These are phyloP conservation scores for Tetraneura akinire DNA, from an alignment of 1,140 invertebrate species.

Conservation along the genomic window DNA sequence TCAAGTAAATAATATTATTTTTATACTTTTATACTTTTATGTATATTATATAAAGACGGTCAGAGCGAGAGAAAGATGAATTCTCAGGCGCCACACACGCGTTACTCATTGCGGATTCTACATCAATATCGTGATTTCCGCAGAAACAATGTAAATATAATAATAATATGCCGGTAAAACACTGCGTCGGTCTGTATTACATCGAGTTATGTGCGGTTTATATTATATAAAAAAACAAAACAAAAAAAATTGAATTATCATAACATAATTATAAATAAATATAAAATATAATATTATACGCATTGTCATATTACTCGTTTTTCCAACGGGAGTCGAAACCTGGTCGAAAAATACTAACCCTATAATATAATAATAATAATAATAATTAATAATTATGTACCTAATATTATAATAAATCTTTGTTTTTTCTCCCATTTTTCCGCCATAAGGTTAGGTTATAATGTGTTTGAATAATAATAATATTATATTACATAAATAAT, in stretches of 20 bases:
- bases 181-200: conserved; percentile 15
- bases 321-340: neutral
- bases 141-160: conserved; percentile 6
- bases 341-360: conserved; percentile 37
- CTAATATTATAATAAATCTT: no score
- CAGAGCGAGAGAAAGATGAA: neutral
- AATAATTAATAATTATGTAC: neutral
- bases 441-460: no score
- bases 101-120: conserved; percentile 50
- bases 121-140: conserved; percentile 41
- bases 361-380: conserved; percentile 16
- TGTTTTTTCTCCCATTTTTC: no score
- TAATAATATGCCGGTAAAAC: conserved; percentile 37
- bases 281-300: no score
- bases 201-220: no score
- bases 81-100: conserved; percentile 50
- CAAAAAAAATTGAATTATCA: conserved; percentile 39
- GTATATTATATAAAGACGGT: neutral
- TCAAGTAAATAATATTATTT: no score
- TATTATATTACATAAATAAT: no score
- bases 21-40: no score
- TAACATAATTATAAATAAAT: no score
- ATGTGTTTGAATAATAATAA: no score
- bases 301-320: no score
- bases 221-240: conserved; percentile 29